Conservation (phyloP, 2,113 vertebrate genomes). For the Hoplias malabaricus region DNA sequence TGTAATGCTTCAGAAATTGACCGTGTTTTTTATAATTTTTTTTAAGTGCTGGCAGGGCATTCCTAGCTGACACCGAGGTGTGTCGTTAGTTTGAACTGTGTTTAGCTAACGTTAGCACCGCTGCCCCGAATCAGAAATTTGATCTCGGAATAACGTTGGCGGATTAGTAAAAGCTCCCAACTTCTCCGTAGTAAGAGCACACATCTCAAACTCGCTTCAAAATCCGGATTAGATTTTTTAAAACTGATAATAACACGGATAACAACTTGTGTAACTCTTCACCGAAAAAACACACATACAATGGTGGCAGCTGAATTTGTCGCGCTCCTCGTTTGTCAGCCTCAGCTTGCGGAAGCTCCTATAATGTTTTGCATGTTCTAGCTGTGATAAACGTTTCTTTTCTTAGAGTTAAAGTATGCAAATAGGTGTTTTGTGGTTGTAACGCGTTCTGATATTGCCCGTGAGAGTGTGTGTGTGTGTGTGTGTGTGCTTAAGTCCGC, state of each 20-base stretch:
- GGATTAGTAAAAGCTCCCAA: background rate
- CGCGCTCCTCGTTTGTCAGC: background rate
- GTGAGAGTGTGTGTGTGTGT: background rate
- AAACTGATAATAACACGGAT: too few relatives aligned
- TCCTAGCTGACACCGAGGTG: background rate
- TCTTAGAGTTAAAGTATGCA: background rate
- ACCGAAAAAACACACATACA: background rate
- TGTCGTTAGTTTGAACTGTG: background rate
- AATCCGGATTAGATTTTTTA: too few relatives aligned
- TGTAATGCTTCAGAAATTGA: background rate
- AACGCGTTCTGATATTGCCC: background rate
- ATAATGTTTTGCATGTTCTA: background rate
- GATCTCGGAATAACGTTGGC: background rate
- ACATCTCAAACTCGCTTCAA: too few relatives aligned
- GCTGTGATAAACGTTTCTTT: background rate
- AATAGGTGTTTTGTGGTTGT: background rate
- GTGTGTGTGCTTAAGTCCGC: background rate
- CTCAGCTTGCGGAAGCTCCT: background rate
- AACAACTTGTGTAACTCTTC: too few relatives aligned
- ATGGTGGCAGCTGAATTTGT: background rate
- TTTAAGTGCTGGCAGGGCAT: background rate
- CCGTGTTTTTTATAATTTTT: background rate
- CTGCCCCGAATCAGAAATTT: background rate
- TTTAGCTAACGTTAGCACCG: slow-evolving; percentile 1
- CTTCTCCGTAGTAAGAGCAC: background rate